Conservation (phyloP, 2,888 invertebrate genomes). For the Subacronicta megacephala region DNA sequence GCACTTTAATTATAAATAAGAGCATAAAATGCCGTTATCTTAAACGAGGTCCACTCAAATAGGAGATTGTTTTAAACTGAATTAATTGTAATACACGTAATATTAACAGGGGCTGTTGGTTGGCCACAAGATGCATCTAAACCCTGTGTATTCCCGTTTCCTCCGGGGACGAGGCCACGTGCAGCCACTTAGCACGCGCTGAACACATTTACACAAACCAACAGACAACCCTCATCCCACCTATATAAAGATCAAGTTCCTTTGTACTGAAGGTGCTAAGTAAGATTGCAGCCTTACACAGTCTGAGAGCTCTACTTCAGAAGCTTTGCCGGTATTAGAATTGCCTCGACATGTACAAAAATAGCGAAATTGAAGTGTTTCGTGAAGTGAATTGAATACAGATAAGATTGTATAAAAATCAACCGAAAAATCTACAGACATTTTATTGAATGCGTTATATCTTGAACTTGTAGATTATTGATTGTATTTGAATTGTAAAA, state of each 20-base stretch:
- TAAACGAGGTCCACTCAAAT: constrained; percentile 46
- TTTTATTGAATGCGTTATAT: constrained; percentile 42
- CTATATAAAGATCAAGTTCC: constrained; percentile 75
- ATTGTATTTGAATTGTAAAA: constrained; percentile 58
- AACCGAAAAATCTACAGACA: constrained; percentile 54
- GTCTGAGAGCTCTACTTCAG: constrained; percentile 82
- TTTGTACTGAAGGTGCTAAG: constrained; percentile 62
- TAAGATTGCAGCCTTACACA: constrained; percentile 78
- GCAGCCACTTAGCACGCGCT: constrained; percentile 85
- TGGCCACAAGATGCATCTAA: constrained; percentile 84
- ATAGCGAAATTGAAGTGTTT: constrained; percentile 82
- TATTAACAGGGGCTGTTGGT: constrained; percentile 79
- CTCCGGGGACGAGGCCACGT: constrained; percentile 80
- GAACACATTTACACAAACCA: constrained; percentile 71
- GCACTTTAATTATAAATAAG: constrained; percentile 41
- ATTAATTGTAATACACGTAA: constrained; percentile 82
- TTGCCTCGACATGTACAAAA: constrained; percentile 84
- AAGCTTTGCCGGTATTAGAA: constrained; percentile 83
- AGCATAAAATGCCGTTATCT: constrained; percentile 43
- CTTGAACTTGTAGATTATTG: constrained; percentile 49
- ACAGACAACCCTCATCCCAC: constrained; percentile 65
- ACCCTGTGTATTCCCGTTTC: constrained; percentile 74
- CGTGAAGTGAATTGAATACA: constrained; percentile 76
- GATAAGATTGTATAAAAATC: constrained; percentile 66
- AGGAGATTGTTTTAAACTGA: constrained; percentile 73